Evolutionary conservation across 2,113 vertebrate species (phyloP).

Genomic region (Sus scrofa): T2T-Sscrofa CM000815.6:61336501-61337000

Average conservation of each 20-base stretch:
- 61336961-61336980: neutral
- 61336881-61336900: neutral
- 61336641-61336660: neutral
- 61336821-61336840: neutral
- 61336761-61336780: neutral
- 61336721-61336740: too few relatives aligned
- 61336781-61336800: neutral
- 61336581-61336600: neutral
- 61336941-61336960: slow-evolving; percentile 11
- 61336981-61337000: neutral
- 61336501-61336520: neutral
- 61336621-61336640: neutral
- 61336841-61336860: neutral
- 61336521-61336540: neutral
- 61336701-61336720: neutral
- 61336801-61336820: neutral
- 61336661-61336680: neutral
- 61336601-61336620: neutral
- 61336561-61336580: neutral
- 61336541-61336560: slow-evolving; percentile 23
- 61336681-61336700: neutral
- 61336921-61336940: neutral
- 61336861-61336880: neutral
- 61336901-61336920: neutral
- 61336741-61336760: neutral